phyloP scores from a whole-genome alignment of 2,797 vertebrate species.

The Sylvia borin region DNA sequence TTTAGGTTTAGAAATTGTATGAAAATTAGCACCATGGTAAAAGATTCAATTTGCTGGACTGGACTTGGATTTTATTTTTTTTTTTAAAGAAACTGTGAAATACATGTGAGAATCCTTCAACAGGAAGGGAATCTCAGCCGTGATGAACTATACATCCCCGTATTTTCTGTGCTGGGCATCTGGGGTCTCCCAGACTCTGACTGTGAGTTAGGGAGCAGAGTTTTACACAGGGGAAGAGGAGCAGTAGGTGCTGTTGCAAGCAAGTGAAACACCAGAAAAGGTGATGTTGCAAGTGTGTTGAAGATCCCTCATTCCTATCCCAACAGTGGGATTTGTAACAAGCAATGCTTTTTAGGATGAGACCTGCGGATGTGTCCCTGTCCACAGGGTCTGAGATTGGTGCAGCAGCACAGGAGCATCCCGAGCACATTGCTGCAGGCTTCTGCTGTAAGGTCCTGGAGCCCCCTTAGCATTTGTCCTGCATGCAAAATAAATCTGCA shows the following conservation, averaged over 20 bases:
- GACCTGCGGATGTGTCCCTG: background rate
- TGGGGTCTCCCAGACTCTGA: background rate
- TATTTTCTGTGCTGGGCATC: background rate
- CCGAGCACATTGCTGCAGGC: background rate
- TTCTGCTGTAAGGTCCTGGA: background rate
- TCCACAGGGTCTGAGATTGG: fast-evolving
- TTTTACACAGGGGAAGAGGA: background rate
- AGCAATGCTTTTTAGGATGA: background rate
- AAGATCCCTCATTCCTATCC: background rate
- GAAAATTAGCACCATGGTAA: background rate
- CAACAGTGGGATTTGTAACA: background rate
- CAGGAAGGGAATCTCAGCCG: background rate
- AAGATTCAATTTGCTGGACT: background rate
- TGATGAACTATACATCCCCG: background rate
- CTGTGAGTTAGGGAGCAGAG: background rate
- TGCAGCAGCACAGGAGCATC: background rate
- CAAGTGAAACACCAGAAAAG: background rate
- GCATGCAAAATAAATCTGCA: background rate
- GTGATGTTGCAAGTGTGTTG: background rate
- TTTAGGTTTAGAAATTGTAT: background rate
- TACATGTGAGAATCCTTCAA: background rate
- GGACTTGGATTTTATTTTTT: background rate
- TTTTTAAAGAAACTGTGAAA: background rate
- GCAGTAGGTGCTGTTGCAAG: background rate
- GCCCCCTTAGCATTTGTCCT: background rate